phyloP scores from a whole-genome alignment of 2,113 vertebrate species.

The Rhinoderma darwinii region DNA sequence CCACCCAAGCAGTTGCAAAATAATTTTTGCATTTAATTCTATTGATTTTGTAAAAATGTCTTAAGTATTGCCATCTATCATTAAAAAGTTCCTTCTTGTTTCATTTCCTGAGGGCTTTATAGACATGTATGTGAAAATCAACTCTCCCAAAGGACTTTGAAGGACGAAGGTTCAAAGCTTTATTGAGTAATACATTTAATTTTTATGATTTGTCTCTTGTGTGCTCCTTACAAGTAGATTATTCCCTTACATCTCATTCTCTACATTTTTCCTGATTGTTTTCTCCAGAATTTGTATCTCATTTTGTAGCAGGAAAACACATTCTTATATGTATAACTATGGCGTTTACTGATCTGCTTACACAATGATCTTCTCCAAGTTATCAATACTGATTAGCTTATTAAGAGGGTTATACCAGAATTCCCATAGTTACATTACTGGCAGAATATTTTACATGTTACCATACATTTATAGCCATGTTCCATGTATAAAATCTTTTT shows the following conservation, averaged over 20 bases:
- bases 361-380: neutral
- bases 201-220: neutral
- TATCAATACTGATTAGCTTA: neutral
- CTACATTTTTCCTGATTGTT: constrained; percentile 8
- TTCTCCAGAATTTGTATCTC: neutral
- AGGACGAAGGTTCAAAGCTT: neutral
- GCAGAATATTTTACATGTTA: neutral
- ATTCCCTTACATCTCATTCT: neutral
- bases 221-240: constrained; percentile 1
- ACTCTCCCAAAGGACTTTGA: neutral
- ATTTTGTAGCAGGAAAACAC: neutral
- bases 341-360: neutral
- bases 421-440: neutral
- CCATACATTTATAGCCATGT: too few relatives aligned
- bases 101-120: neutral
- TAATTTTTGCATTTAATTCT: neutral
- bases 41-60: neutral
- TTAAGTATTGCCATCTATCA: constrained; percentile 9
- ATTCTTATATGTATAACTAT: neutral
- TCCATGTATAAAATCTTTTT: neutral
- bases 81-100: neutral
- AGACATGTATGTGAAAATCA: constrained; percentile 1
- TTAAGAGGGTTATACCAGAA: neutral
- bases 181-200: neutral
- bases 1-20: constrained; percentile 8